phyloP scores from a whole-genome alignment of 2,888 invertebrate species.

The Abrostola triplasia region DNA sequence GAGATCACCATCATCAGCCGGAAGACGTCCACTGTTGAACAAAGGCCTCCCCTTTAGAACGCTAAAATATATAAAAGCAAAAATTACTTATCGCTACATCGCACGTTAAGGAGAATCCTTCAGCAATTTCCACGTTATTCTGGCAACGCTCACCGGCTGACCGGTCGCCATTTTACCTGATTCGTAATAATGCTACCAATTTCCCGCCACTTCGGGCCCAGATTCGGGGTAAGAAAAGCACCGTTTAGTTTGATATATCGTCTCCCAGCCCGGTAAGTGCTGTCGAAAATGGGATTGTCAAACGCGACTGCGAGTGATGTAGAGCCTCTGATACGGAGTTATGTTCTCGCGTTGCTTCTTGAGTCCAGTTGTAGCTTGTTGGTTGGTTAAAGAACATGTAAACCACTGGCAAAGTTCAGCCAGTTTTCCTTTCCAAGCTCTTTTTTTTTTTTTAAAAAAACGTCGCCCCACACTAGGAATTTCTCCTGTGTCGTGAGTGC shows the following conservation, averaged over 20 bases:
- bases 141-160: conserved; percentile 22
- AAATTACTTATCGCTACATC: conserved; percentile 2
- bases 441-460: too few species aligned
- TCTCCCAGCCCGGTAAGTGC: conserved; percentile 41
- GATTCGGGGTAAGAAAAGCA: conserved; percentile 55
- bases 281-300: conserved; percentile 47
- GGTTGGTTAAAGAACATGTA: too few species aligned
- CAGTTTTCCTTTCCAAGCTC: too few species aligned
- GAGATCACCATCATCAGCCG: too few species aligned
- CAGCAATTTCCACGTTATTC: conserved; percentile 37
- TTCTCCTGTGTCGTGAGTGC: too few species aligned
- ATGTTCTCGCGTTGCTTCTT: conserved; percentile 10
- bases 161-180: conserved; percentile 44
- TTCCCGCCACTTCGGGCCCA: conserved; percentile 51
- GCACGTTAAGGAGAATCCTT: conserved; percentile 20
- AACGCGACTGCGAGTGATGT: conserved; percentile 36
- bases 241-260: conserved; percentile 56
- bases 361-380: too few species aligned
- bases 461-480: too few species aligned
- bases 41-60: too few species aligned
- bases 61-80: not conserved
- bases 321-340: conserved; percentile 25
- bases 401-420: too few species aligned
- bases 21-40: too few species aligned
- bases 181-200: conserved; percentile 58